Conservation (phyloP, 2,888 invertebrate species). For the Pardosa pseudoannulata region DNA sequence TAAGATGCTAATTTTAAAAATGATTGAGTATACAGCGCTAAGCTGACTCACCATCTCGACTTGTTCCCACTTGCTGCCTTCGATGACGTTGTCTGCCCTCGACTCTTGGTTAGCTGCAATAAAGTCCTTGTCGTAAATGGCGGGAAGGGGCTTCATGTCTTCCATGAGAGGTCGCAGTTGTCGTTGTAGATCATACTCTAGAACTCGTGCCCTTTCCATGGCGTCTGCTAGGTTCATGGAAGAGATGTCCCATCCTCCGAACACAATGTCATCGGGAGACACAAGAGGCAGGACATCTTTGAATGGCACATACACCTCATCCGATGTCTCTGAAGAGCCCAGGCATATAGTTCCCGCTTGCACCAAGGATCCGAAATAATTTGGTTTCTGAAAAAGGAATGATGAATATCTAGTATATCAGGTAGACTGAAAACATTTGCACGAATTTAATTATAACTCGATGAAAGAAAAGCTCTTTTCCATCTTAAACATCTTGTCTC, state of each 20-base stretch:
- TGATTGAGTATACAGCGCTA: too few species aligned
- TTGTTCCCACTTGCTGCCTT: constrained; percentile 83
- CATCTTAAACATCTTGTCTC: too few species aligned
- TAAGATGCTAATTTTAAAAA: too few species aligned
- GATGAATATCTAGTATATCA: too few species aligned
- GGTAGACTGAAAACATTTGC: too few species aligned
- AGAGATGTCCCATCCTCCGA: constrained; percentile 86
- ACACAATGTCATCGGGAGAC: constrained; percentile 88
- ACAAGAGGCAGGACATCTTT: constrained; percentile 90
- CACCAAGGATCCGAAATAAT: constrained; percentile 95
- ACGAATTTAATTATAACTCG: too few species aligned
- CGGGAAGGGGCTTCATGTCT: constrained; percentile 87
- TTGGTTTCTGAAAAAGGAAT: constrained; percentile 82
- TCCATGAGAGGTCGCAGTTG: constrained; percentile 85
- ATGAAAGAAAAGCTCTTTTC: too few species aligned
- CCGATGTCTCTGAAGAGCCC: constrained; percentile 80
- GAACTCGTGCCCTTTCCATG: constrained; percentile 90
- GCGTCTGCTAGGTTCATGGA: constrained; percentile 88
- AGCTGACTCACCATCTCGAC: constrained; percentile 83
- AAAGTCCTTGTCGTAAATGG: constrained; percentile 92
- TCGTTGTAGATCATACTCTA: constrained; percentile 88
- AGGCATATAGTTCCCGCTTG: constrained; percentile 92
- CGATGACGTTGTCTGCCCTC: constrained; percentile 91
- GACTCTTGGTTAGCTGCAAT: constrained; percentile 96
- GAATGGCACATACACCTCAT: constrained; percentile 88